phyloP scores from a whole-genome alignment of 2,113 vertebrate genomes.

The Hypocryptadius cinnamomeus region DNA sequence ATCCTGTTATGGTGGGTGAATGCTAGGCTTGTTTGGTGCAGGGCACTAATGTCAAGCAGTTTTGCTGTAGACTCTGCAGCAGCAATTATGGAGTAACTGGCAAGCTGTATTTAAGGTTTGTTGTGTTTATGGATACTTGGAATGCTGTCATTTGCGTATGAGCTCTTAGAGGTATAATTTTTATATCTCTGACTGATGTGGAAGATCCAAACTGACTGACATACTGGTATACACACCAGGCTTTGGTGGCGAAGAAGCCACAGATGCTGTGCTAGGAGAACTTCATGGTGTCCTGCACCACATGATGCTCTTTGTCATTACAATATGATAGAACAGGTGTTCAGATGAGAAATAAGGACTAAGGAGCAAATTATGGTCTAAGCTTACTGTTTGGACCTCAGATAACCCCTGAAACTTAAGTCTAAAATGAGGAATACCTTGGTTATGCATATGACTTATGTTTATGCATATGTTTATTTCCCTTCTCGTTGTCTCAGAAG shows the following conservation, averaged over 20 bases:
- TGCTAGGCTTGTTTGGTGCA: neutral
- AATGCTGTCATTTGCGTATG: neutral
- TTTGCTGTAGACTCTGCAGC: neutral
- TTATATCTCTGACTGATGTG: neutral
- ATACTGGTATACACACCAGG: neutral
- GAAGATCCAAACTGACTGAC: neutral
- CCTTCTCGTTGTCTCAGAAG: no score
- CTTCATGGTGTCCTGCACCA: neutral
- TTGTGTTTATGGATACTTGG: neutral
- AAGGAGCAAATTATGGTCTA: neutral
- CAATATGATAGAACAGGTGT: neutral
- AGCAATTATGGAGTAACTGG: neutral
- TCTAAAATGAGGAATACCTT: neutral
- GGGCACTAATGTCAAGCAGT: no score
- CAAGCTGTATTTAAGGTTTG: neutral
- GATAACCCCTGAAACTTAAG: neutral
- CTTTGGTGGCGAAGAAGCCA: neutral
- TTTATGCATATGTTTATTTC: neutral
- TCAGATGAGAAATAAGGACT: neutral
- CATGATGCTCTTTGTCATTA: neutral
- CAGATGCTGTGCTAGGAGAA: neutral
- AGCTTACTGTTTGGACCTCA: neutral
- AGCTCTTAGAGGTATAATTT: neutral
- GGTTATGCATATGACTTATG: neutral
- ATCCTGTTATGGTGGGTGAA: fast-evolving